Evolutionary conservation across 2,888 invertebrate species (phyloP).

Genomic region (Tenthredo notha): DNA sequence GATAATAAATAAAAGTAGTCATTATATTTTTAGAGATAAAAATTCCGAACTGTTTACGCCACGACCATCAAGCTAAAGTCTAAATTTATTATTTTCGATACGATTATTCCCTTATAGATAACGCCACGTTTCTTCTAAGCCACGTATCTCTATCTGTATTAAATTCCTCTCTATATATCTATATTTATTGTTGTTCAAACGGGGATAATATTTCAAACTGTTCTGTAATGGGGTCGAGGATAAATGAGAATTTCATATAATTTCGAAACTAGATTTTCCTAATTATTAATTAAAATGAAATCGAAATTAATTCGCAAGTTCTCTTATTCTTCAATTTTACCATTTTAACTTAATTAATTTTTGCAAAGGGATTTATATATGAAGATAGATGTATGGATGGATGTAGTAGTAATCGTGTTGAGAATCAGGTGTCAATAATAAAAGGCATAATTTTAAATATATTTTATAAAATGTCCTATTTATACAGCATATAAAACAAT

Average conservation of each 20-base stretch:
- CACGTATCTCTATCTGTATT: neutral
- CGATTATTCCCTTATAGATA: neutral
- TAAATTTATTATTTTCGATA: constrained; percentile 35
- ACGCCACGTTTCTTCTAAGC: neutral
- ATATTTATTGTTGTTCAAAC: constrained; percentile 36
- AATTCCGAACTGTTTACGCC: constrained; percentile 28
- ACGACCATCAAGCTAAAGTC: neutral
- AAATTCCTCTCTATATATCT: neutral
- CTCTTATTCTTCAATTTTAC: too few relatives aligned
- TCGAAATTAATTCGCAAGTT: too few relatives aligned
- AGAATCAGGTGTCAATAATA: constrained; percentile 54
- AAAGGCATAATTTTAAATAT: constrained; percentile 73
- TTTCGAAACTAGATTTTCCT: neutral
- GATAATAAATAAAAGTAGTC: neutral
- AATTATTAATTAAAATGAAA: neutral
- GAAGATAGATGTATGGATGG: neutral
- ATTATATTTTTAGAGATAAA: constrained; percentile 36
- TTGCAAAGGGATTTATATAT: neutral
- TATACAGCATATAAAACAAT: constrained; percentile 79
- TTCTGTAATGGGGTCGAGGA: constrained; percentile 30
- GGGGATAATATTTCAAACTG: constrained; percentile 35
- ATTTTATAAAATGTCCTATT: constrained; percentile 78
- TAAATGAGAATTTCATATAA: neutral
- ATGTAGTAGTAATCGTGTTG: neutral
- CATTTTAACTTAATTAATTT: neutral